Evolutionary conservation across 2,797 vertebrate genomes (phyloP).

Genomic region (Octomys mimax): DNA sequence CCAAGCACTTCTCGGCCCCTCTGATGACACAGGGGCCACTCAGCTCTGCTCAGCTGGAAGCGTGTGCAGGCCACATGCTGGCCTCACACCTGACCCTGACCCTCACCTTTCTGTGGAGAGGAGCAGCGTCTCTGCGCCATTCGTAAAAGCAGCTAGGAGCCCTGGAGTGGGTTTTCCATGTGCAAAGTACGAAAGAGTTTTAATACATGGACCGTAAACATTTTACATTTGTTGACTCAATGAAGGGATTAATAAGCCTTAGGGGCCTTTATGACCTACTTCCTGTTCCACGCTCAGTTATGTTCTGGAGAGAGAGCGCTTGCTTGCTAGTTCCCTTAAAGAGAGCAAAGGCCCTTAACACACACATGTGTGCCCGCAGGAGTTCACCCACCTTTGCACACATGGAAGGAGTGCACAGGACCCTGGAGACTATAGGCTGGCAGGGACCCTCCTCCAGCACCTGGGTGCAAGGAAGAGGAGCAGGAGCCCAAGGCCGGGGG

Average conservation of each 20-base stretch:
- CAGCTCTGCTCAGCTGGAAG: not conserved
- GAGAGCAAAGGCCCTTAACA: not conserved
- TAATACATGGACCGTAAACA: conserved; percentile 70
- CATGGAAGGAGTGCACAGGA: not conserved
- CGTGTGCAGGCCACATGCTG: not conserved
- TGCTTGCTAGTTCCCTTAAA: not conserved
- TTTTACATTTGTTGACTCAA: conserved; percentile 79
- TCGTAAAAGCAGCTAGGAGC: conserved; percentile 36
- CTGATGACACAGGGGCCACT: not conserved
- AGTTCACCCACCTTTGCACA: not conserved
- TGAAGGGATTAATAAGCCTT: conserved; percentile 81
- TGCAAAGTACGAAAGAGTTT: conserved; percentile 65
- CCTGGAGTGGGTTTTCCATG: conserved; percentile 47
- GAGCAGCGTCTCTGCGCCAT: not conserved
- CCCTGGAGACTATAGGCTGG: not conserved
- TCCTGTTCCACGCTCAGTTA: conserved; percentile 44
- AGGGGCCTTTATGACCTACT: conserved; percentile 72
- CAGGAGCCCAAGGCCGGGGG: not conserved
- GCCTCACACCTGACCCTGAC: accelerated
- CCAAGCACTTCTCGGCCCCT: not conserved
- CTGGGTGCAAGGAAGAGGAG: too few relatives aligned
- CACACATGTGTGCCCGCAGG: not conserved
- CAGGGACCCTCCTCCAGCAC: not conserved
- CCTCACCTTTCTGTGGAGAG: not conserved
- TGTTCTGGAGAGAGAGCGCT: conserved; percentile 36